A percentile compares a stretch with the other conserved stretches of the same genome.
These are phyloP conservation scores for Bombus confusus DNA, from an alignment of 1,140 invertebrate species.

Conservation along the genomic window DNA sequence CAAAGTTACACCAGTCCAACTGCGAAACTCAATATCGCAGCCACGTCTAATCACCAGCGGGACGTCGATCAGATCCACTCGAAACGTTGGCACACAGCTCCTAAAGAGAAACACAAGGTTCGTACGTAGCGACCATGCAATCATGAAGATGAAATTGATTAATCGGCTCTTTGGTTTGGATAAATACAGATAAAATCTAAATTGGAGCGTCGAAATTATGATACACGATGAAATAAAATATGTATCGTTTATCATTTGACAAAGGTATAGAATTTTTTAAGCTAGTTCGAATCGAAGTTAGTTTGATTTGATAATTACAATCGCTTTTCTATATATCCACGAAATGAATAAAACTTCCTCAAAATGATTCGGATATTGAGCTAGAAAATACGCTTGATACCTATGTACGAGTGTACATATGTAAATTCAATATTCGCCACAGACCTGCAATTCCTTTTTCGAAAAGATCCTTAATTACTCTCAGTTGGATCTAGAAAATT, in stretches of 20 bases:
- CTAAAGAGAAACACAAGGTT: slow-evolving; percentile 85
- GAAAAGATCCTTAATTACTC: background rate
- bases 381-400: no score
- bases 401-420: background rate
- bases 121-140: slow-evolving; percentile 2
- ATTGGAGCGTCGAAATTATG: background rate
- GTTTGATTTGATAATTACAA: no score
- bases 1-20: slow-evolving; percentile 75
- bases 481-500: background rate
- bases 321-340: no score
- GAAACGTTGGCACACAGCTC: slow-evolving; percentile 85
- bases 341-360: no score
- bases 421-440: background rate
- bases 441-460: background rate
- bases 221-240: background rate
- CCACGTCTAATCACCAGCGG: slow-evolving; percentile 68
- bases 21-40: slow-evolving; percentile 74
- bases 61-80: slow-evolving; percentile 72
- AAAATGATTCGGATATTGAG: no score
- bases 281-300: background rate
- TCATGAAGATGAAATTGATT: slow-evolving; percentile 3
- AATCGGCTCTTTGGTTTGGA: background rate
- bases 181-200: background rate
- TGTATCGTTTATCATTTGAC: no score
- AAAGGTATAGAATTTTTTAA: background rate